Percentiles rank a stretch among this genome's conserved stretches.
Evolutionary conservation across 2,797 vertebrate genomes (phyloP).

Genomic region (Manis crassicaudata): DNA sequence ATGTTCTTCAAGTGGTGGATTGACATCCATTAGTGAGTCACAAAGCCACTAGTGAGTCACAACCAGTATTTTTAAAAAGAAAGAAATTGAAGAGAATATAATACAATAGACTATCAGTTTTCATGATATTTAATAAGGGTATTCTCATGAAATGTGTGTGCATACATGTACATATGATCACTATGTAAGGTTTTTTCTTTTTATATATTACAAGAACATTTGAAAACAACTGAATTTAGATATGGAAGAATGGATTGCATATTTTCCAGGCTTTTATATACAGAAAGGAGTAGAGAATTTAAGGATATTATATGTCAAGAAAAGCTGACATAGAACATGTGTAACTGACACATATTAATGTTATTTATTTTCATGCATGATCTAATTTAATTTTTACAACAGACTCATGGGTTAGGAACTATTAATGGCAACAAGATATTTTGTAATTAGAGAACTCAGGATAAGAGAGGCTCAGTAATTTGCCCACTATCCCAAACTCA

Average conservation of each 20-base stretch:
- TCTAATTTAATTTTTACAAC: conserved; percentile 35
- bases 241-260: background rate
- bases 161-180: background rate
- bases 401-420: background rate
- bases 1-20: background rate
- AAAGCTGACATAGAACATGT: background rate
- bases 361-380: background rate
- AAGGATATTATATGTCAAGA: background rate
- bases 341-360: background rate
- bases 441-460: background rate
- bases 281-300: background rate
- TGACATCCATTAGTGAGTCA: background rate
- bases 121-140: background rate
- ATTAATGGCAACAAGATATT: background rate
- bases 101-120: background rate
- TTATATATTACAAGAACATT: background rate
- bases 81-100: background rate
- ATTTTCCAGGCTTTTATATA: background rate
- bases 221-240: background rate
- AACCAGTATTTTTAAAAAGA: background rate
- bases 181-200: background rate
- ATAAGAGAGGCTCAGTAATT: background rate
- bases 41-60: background rate
- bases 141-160: background rate
- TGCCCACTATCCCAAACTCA: background rate